Evolutionary conservation across 2,797 vertebrate genomes (phyloP).

Genomic region (Crypturellus tataupa): DNA sequence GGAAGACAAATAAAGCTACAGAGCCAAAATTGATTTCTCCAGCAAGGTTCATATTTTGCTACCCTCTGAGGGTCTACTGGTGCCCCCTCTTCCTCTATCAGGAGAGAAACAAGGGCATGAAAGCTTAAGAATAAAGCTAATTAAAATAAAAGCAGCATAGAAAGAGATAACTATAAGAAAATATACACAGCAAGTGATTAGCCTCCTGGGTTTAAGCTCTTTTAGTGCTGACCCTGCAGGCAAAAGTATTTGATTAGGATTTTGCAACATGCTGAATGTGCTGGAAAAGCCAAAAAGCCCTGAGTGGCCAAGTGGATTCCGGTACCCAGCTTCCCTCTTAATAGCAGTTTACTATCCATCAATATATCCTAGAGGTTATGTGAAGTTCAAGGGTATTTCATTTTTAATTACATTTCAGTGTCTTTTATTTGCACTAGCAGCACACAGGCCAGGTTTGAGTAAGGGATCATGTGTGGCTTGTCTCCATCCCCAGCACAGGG

Average conservation of each 20-base stretch:
- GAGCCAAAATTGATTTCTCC: neutral
- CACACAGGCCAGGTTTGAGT: neutral
- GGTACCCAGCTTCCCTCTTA: neutral
- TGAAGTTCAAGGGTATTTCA: conserved; percentile 47
- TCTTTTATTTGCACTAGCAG: neutral
- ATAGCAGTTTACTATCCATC: conserved; percentile 39
- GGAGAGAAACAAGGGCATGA: neutral
- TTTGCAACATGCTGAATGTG: neutral
- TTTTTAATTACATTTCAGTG: neutral
- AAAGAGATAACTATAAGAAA: neutral
- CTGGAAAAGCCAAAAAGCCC: neutral
- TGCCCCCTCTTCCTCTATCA: neutral
- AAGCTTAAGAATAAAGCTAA: neutral
- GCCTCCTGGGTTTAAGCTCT: neutral
- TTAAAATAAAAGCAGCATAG: neutral
- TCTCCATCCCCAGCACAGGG: neutral
- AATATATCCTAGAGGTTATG: conserved; percentile 24
- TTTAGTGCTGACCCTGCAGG: neutral
- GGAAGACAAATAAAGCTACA: neutral
- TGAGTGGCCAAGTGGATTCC: neutral
- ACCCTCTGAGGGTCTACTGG: neutral
- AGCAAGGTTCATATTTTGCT: neutral
- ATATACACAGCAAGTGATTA: neutral
- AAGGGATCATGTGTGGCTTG: neutral
- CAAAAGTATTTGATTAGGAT: conserved; percentile 23